Base-by-base conservation (phyloP, 2,888 invertebrate genomes). In the Mayetiola destructor region DNA sequence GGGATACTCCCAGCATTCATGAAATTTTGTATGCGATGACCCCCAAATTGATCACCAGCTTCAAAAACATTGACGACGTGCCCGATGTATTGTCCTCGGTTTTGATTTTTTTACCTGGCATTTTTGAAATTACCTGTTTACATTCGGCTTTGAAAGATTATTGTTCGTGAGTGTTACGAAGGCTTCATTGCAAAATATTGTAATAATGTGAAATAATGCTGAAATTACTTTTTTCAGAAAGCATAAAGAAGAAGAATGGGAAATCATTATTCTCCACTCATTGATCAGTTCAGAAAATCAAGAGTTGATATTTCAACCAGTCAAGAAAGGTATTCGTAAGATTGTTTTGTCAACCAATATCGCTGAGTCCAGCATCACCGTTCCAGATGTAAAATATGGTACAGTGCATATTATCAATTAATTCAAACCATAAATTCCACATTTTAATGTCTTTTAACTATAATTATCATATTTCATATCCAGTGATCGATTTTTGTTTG, bases 401-500 rank as follows among this genome's bases (percentile, higher is more conserved):
- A 56, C 8, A 16, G 16, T 56, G 9, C 9, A 14, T 40, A 32
- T 10, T 5, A n/a, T n/a, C n/a, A n/a, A n/a, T n/a, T n/a, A n/a
- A n/a, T n/a, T n/a, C n/a, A n/a, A n/a, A n/a, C n/a, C n/a, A n/a
- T n/a, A n/a, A n/a, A n/a, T n/a, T n/a, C n/a, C n/a, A n/a, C 37
- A 12, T 4, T 37, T 37, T 12, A 6, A 10, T 37, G 4, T 14
- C n/a, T 5, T 32, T 32, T 37, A 37, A 10, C 4, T 9, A 14
- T 16, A 37, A n/a, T 37, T 37, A n/a, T 37, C n/a, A 4, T 6
- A 20, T 40, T 40, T 9, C 20, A 8, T 16, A 20, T 40, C 5
- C n/a, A 68, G 94, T 97, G 55, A 85, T 96, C 64, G 96, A 97
- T 73, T 95, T 90, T 71, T 95, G 95, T 71, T 74, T 95, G 59